Percentiles rank a stretch among this genome's conserved stretches.
phyloP scores from a whole-genome alignment of 2,113 vertebrate genomes.

The Amazona vittata region DNA sequence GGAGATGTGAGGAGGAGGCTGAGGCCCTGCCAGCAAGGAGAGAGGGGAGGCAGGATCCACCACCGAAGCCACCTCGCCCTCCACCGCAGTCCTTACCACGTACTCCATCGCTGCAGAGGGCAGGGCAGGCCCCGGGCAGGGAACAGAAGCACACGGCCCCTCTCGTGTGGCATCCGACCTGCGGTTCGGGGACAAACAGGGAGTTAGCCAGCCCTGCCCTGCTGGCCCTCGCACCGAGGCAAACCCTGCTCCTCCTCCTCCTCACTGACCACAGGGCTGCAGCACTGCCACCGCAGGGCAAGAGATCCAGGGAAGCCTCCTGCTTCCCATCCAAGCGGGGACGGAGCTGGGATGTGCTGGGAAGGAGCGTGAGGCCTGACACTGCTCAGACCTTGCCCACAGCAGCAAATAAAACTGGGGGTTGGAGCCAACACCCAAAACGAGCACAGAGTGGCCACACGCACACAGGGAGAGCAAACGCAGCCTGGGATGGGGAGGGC shows the following conservation, averaged over 20 bases:
- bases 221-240: neutral
- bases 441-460: fast-evolving
- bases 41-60: constrained; percentile 26
- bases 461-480: fast-evolving
- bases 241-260: neutral
- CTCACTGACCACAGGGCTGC: neutral
- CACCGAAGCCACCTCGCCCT: constrained; percentile 55
- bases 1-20: neutral
- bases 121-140: constrained; percentile 25
- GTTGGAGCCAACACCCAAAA: fast-evolving
- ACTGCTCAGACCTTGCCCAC: neutral
- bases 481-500: neutral
- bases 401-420: fast-evolving
- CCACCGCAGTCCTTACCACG: constrained; percentile 66
- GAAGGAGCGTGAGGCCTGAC: neutral
- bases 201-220: constrained; percentile 35
- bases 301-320: neutral
- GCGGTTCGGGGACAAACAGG: constrained; percentile 61
- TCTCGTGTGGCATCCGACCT: constrained; percentile 42
- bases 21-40: neutral
- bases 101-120: constrained; percentile 55
- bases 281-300: fast-evolving
- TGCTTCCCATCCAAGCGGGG: neutral
- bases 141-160: constrained; percentile 33
- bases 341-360: fast-evolving